Evolutionary conservation across 1,140 invertebrate species (phyloP).

Genomic region (Hormaphis cornu): DNA sequence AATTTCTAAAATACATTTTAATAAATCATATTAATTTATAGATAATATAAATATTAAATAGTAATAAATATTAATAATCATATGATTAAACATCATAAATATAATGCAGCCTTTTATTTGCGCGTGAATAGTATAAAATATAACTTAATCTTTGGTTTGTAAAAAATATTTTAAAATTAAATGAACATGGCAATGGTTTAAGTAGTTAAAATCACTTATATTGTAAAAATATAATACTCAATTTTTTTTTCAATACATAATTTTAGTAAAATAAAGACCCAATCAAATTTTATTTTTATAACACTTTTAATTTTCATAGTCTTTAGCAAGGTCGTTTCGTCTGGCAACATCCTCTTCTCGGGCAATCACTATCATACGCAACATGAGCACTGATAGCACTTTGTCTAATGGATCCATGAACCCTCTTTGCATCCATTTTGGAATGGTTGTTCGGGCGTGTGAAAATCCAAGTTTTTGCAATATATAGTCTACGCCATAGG

Average conservation of each 20-base stretch:
- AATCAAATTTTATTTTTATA: not conserved
- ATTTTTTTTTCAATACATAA: not conserved
- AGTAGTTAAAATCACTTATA: constrained; percentile 13
- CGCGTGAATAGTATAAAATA: constrained; percentile 29
- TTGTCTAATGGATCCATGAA: constrained; percentile 93
- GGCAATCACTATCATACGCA: constrained; percentile 50
- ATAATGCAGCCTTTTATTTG: constrained; percentile 27
- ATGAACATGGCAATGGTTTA: not conserved
- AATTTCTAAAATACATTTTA: not conserved
- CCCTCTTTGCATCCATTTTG: constrained; percentile 96
- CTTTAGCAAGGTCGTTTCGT: not conserved
- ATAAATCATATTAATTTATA: not conserved
- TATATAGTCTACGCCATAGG: constrained; percentile 95
- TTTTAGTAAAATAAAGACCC: not conserved
- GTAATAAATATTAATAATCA: too few relatives aligned
- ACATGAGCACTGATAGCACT: constrained; percentile 61
- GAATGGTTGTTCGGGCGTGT: constrained; percentile 94
- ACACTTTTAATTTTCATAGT: not conserved
- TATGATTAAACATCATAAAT: constrained; percentile 1
- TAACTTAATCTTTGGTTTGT: constrained; percentile 31
- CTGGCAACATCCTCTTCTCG: constrained; percentile 33
- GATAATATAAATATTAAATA: not conserved
- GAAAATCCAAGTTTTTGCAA: constrained; percentile 92
- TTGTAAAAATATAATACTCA: constrained; percentile 12
- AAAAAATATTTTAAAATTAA: constrained; percentile 22